A percentile compares a stretch with the other conserved stretches of the same genome.
phyloP scores from a whole-genome alignment of 1,140 invertebrate genomes.

The Drosophila nigromelanica region DNA sequence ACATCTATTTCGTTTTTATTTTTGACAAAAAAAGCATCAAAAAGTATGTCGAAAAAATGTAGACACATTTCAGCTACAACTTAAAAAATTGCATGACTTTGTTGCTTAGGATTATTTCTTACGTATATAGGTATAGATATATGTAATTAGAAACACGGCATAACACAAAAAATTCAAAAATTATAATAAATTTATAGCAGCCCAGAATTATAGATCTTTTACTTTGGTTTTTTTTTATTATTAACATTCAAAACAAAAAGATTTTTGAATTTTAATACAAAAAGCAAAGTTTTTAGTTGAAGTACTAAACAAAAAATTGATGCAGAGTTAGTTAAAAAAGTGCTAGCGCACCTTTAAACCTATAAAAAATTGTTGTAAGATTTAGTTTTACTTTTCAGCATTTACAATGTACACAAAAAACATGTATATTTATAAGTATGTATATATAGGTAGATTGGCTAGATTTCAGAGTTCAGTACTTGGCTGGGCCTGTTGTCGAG shows the following conservation, averaged over 20 bases:
- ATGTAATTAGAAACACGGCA: conserved; percentile 64
- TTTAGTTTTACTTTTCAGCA: conserved; percentile 63
- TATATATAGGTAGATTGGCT: conserved; percentile 22
- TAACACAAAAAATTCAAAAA: conserved; percentile 58
- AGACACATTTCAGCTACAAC: conserved; percentile 80
- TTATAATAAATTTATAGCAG: conserved; percentile 40
- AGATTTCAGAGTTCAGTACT: conserved; percentile 55
- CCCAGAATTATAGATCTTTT: conserved; percentile 51
- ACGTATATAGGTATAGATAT: conserved; percentile 48
- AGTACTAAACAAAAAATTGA: conserved; percentile 53
- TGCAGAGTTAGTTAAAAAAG: conserved; percentile 36
- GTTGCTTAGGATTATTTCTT: conserved; percentile 57
- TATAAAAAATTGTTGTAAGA: conserved; percentile 54
- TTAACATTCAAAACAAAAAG: conserved; percentile 48
- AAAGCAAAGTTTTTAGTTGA: conserved; percentile 59
- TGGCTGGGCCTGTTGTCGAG: conserved; percentile 67
- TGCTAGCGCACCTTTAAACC: conserved; percentile 45
- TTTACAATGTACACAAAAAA: conserved; percentile 55
- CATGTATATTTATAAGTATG: conserved; percentile 30
- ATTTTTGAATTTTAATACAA: conserved; percentile 51
- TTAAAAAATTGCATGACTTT: conserved; percentile 61
- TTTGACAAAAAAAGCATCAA: conserved; percentile 43
- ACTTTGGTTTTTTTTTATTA: conserved; percentile 30
- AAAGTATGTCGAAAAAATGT: conserved; percentile 50
- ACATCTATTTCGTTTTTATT: conserved; percentile 13